Base-by-base conservation (phyloP, 2,113 vertebrate genomes). In the Lasiurus borealis region DNA sequence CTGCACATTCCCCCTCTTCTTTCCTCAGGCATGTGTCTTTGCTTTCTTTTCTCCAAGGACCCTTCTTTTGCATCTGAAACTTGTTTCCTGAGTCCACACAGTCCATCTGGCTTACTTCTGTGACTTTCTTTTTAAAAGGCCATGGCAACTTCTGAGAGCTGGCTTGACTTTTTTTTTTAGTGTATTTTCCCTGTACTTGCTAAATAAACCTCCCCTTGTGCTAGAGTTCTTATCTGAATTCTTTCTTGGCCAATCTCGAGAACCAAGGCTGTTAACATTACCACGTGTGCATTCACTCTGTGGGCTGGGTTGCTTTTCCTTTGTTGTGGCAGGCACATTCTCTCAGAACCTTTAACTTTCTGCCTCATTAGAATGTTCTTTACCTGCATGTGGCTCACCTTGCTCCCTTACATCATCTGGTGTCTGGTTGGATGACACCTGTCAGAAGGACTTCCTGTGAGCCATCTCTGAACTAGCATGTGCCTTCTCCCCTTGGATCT, bases 241-340 rank as follows among this genome's bases (percentile, higher is more conserved):
- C 73, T 75, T 76, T n/a, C 73, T 50, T 77, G n/a, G 75, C 75
- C 9, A 46, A 77, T 3, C 16, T 77, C 9, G 19, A 21, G 75
- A n/a, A 21, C 46, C 46, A 7, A 12, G 29, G 46, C 46, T 11
- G 16, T 46, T 19, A 11, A 50, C 29, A 19, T n/a, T 6, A 4
- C 1, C 21, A 7, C 4, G 1, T 7, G 34, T 44, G 27, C 23
- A 2, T 85, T 11, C 7, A 1, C 21, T 48, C 21, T 44, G 0
- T 14, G 5, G 14, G 13, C 77, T 21, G 21, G 10, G 2, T 44
- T 40, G 48, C 40, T 62, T 40, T 68, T 57, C 31, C 31, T n/a
- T 48, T 12, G 31, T 48, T 15, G 23, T 11, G 34, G 5, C 15
- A 54, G 34, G 8, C n/a, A 25, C n/a, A 4, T 13, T 25, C 50